A percentile compares a stretch with the other conserved stretches of the same genome.
Evolutionary conservation across 2,888 invertebrate genomes (phyloP).

Genomic region (Meganola albula): DNA sequence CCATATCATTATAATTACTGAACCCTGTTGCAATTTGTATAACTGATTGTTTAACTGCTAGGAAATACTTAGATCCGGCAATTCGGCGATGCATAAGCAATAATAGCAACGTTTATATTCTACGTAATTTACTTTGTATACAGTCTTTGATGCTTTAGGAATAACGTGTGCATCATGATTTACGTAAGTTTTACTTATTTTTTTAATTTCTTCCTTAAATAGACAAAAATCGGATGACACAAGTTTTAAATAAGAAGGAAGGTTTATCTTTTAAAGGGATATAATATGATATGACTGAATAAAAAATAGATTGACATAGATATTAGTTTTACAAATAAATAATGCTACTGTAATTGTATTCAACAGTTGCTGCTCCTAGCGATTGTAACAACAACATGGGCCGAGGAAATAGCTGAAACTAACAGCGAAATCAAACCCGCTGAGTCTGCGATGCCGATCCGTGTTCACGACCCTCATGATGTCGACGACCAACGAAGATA

Average conservation of each 20-base stretch:
- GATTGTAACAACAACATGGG: conserved; percentile 14
- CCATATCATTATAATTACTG: too few relatives aligned
- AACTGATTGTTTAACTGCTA: too few relatives aligned
- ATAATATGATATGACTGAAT: too few relatives aligned
- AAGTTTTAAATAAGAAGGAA: too few relatives aligned
- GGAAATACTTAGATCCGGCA: conserved; percentile 21
- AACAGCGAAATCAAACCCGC: conserved; percentile 11
- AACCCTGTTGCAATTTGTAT: too few relatives aligned
- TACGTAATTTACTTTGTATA: conserved; percentile 13
- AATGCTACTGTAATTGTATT: too few relatives aligned
- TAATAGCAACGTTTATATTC: conserved; percentile 8
- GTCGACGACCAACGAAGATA: conserved; percentile 12
- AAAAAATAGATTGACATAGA: too few relatives aligned
- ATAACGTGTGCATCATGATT: conserved; percentile 29
- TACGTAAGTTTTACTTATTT: conserved; percentile 27
- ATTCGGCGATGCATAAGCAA: conserved; percentile 12
- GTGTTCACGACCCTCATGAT: conserved; percentile 1
- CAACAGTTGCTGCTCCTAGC: conserved; percentile 29
- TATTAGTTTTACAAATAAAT: too few relatives aligned
- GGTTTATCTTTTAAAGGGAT: too few relatives aligned
- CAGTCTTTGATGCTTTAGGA: conserved; percentile 17
- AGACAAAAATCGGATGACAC: too few relatives aligned
- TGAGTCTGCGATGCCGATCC: conserved; percentile 17
- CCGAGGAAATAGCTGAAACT: conserved; percentile 3
- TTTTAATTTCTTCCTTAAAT: not conserved